phyloP scores from a whole-genome alignment of 2,888 invertebrate species.

The Lymantria monacha region DNA sequence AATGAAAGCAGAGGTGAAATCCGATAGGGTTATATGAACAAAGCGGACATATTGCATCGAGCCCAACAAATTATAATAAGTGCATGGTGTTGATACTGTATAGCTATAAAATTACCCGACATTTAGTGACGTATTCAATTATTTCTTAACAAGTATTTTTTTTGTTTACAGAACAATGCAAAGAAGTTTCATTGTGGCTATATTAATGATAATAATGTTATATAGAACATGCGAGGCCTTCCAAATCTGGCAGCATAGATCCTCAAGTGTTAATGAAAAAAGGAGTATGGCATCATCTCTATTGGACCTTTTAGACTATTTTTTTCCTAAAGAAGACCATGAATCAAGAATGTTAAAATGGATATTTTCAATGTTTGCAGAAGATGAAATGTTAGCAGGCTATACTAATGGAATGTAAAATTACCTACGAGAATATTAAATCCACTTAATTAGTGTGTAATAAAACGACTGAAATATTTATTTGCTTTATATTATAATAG shows the following conservation, averaged over 20 bases:
- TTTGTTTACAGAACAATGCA: conserved; percentile 24
- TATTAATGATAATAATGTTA: conserved; percentile 8
- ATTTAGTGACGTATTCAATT: neutral
- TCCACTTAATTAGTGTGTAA: neutral
- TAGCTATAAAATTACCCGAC: neutral
- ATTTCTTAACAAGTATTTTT: neutral
- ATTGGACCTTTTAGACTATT: conserved; percentile 53
- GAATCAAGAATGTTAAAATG: conserved; percentile 61
- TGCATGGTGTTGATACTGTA: too few species aligned
- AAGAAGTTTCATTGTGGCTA: neutral
- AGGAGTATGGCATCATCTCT: conserved; percentile 58
- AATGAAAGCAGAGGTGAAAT: too few species aligned
- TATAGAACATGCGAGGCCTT: conserved; percentile 11
- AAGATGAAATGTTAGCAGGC: conserved; percentile 33
- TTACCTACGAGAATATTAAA: too few species aligned
- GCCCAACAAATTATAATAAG: too few species aligned
- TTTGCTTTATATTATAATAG: neutral
- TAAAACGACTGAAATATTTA: neutral
- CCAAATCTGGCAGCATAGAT: conserved; percentile 27
- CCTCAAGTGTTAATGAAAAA: conserved; percentile 30
- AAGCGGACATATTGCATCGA: too few species aligned
- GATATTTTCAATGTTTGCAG: conserved; percentile 56
- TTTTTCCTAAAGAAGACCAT: conserved; percentile 64
- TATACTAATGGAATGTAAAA: neutral
- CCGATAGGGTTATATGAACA: too few species aligned